These are phyloP conservation scores for Campoletis raptor DNA, from an alignment of 2,888 invertebrate species.

Conservation along the genomic window DNA sequence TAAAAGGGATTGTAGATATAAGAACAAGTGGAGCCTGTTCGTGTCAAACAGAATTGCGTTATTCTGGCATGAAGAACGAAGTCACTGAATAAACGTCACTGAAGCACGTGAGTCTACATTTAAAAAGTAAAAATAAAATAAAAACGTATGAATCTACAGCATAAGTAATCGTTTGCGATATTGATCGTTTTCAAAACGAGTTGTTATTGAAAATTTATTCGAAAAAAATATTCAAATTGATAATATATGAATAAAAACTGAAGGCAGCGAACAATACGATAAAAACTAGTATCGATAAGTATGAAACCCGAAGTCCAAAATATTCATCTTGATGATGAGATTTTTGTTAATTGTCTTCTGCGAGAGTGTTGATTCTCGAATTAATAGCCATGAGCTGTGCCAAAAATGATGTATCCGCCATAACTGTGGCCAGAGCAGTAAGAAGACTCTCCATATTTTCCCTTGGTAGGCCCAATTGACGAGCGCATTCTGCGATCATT, in stretches of 20 bases:
- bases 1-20: not conserved
- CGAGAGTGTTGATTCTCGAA: slow-evolving; percentile 91
- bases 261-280: slow-evolving; percentile 56
- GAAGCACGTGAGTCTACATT: not conserved
- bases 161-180: not conserved
- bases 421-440: slow-evolving; percentile 88
- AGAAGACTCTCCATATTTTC: slow-evolving; percentile 88
- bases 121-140: not conserved
- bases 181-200: not conserved
- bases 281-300: slow-evolving; percentile 57
- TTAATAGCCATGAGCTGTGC: slow-evolving; percentile 92
- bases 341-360: slow-evolving; percentile 89
- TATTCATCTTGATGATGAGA: slow-evolving; percentile 62
- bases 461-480: slow-evolving; percentile 89
- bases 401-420: slow-evolving; percentile 90
- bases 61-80: slow-evolving; percentile 3
- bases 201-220: slow-evolving; percentile 44
- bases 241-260: slow-evolving; percentile 39
- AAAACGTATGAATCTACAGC: not conserved
- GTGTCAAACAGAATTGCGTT: slow-evolving; percentile 19
- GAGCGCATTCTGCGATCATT: slow-evolving; percentile 89
- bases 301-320: slow-evolving; percentile 52
- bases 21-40: not conserved
- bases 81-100: slow-evolving; percentile 14
- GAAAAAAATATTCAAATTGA: slow-evolving; percentile 28